phyloP scores from a whole-genome alignment of 1,140 invertebrate species.

The Trichonephila clavipes region DNA sequence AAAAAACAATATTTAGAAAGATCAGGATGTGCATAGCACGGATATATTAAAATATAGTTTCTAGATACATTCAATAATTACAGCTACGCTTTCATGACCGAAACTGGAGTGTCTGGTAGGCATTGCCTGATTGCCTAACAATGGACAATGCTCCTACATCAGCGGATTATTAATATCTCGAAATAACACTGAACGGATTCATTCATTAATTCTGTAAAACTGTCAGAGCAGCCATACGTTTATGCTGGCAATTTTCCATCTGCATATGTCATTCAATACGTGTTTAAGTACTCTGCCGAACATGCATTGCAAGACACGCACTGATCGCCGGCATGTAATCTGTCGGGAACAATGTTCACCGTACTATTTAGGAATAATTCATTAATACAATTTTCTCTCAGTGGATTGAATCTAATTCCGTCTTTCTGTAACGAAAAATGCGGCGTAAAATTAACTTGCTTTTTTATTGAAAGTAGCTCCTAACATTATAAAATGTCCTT shows the following conservation, averaged over 20 bases:
- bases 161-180: background rate
- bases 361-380: background rate
- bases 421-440: background rate
- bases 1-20: too few relatives aligned
- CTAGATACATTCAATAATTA: background rate
- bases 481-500: too few relatives aligned
- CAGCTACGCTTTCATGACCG: background rate
- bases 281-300: background rate
- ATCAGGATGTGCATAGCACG: background rate
- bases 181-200: background rate
- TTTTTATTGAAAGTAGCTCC: too few relatives aligned
- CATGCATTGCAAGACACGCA: background rate
- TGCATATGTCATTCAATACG: background rate
- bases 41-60: background rate
- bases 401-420: background rate
- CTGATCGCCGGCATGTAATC: background rate
- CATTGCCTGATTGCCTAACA: background rate
- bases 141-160: background rate
- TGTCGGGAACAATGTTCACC: background rate
- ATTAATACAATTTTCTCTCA: background rate
- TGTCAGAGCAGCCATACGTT: background rate
- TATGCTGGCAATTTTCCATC: conserved; percentile 6
- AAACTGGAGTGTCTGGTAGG: background rate
- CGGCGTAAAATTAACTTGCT: too few relatives aligned
- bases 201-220: conserved; percentile 32